Evolutionary conservation across 2,888 invertebrate species (phyloP).

Genomic region (Amphiduros pacificus): DNA sequence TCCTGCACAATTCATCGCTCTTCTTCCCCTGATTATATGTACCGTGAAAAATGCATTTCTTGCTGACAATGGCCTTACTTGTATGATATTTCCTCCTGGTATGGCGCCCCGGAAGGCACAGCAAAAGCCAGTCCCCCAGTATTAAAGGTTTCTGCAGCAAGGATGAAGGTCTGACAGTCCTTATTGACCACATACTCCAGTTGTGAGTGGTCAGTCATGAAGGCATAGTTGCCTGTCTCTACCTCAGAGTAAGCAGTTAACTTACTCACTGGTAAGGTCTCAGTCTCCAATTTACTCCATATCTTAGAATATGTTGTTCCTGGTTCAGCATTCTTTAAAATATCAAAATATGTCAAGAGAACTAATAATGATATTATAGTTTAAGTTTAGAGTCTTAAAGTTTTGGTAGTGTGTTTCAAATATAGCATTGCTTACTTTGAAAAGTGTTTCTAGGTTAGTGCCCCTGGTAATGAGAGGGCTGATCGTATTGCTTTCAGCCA

Average conservation of each 20-base stretch:
- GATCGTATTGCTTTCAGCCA: conserved; percentile 28
- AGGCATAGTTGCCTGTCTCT: not conserved
- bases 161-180: not conserved
- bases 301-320: not conserved
- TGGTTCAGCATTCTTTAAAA: not conserved
- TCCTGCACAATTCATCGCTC: too few species aligned
- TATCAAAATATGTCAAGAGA: not conserved
- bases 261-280: not conserved
- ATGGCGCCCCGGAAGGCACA: not conserved
- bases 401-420: too few species aligned
- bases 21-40: too few species aligned
- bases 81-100: not conserved
- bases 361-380: not conserved
- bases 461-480: conserved; percentile 30
- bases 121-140: not conserved
- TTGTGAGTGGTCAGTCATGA: not conserved
- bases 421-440: not conserved
- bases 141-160: not conserved
- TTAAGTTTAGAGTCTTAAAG: not conserved
- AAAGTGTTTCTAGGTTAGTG: conserved; percentile 6
- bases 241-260: not conserved
- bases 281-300: not conserved
- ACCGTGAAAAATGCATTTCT: too few species aligned
- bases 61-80: too few species aligned
- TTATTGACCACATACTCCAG: not conserved